Evolutionary conservation across 1,140 invertebrate species (phyloP).

Genomic region (Bombus terrestris): DNA sequence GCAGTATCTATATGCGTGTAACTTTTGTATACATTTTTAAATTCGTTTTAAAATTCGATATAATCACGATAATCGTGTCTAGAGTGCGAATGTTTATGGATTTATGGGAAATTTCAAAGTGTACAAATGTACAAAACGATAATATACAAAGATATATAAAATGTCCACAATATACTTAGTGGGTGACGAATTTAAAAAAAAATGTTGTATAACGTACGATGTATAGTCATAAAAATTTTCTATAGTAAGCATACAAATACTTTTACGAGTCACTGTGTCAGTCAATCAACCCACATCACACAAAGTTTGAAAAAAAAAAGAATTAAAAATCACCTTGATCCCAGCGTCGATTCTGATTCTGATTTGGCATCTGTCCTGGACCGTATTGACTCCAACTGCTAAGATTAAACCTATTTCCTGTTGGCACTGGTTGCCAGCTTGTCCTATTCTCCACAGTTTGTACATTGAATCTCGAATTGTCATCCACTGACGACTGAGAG

Average conservation of each 20-base stretch:
- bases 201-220: too few species aligned
- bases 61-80: too few species aligned
- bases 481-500: not conserved
- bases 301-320: not conserved
- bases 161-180: too few species aligned
- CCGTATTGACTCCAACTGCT: constrained; percentile 18
- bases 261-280: not conserved
- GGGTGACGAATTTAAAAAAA: too few species aligned
- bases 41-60: not conserved
- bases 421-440: not conserved
- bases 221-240: too few species aligned
- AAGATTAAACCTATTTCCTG: not conserved
- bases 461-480: not conserved
- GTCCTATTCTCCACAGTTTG: not conserved
- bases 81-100: not conserved
- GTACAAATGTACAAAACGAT: too few species aligned
- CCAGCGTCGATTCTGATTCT: constrained; percentile 26
- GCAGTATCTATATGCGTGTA: not conserved
- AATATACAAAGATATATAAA: not conserved
- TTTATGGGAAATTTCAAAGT: too few species aligned
- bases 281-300: not conserved
- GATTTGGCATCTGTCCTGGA: not conserved
- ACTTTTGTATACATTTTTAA: not conserved
- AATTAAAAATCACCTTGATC: constrained; percentile 52
- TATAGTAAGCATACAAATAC: too few species aligned